These are phyloP conservation scores for Globodera ellingtonae DNA, from an alignment of 1,140 invertebrate genomes.

Conservation along the genomic window DNA sequence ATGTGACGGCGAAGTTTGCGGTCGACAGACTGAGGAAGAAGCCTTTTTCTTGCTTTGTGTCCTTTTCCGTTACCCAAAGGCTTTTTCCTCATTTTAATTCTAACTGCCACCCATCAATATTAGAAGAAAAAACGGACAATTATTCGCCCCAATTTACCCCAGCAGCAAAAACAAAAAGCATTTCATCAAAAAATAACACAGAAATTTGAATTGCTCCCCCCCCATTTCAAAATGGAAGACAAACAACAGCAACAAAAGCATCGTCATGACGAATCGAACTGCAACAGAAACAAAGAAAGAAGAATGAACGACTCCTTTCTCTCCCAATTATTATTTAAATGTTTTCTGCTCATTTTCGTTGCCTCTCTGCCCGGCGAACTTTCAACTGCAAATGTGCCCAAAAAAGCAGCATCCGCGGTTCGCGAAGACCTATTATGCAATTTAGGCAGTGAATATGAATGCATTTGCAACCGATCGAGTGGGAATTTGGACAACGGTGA, in stretches of 20 bases:
- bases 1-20: slow-evolving; percentile 6
- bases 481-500: slow-evolving; percentile 44
- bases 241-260: no score
- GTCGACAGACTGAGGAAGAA: background rate
- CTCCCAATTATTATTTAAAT: background rate
- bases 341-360: background rate
- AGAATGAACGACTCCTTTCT: background rate
- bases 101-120: background rate
- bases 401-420: slow-evolving; percentile 2
- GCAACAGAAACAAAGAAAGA: slow-evolving; percentile 6
- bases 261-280: background rate
- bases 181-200: background rate
- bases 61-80: background rate
- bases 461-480: slow-evolving; percentile 47
- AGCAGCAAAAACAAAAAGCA: background rate
- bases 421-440: slow-evolving; percentile 41
- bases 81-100: slow-evolving; percentile 9
- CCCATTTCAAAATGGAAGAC: no score
- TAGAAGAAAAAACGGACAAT: background rate
- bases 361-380: background rate
- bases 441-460: slow-evolving; percentile 47
- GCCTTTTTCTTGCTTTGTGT: slow-evolving; percentile 6
- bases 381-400: slow-evolving; percentile 16
- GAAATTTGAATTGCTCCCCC: background rate
- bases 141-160: background rate